Evolutionary conservation across 1,140 invertebrate species (phyloP).

Genomic region (Ctenoplectra terminalis): DNA sequence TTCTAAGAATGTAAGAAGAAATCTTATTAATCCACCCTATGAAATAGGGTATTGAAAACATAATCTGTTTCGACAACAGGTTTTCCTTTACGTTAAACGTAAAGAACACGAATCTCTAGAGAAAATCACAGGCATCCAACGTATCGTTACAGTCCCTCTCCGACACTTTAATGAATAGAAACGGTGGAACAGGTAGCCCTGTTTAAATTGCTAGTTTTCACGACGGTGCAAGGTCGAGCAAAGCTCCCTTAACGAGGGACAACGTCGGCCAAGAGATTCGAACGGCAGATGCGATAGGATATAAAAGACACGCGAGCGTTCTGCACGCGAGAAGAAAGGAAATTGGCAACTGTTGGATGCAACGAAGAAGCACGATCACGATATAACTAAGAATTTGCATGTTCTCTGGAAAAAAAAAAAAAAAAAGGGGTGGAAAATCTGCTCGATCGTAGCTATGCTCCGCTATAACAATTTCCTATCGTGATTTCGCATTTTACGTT

Average conservation of each 20-base stretch:
- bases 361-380: constrained; percentile 1
- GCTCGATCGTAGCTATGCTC: constrained; percentile 5
- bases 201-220: constrained; percentile 2
- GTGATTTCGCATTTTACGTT: neutral
- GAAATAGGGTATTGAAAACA: too few relatives aligned
- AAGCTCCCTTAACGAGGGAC: constrained; percentile 29
- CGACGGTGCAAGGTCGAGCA: constrained; percentile 31
- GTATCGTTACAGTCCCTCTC: neutral
- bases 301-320: constrained; percentile 36
- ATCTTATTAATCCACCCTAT: too few relatives aligned
- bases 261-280: neutral
- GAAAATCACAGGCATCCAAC: neutral
- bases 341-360: constrained; percentile 20
- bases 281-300: constrained; percentile 4
- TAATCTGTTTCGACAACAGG: too few relatives aligned
- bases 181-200: neutral
- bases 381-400: constrained; percentile 33
- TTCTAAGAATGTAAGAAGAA: too few relatives aligned
- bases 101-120: neutral
- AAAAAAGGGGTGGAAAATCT: neutral
- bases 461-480: neutral
- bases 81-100: too few relatives aligned
- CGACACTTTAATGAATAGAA: neutral
- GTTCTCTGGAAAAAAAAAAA: neutral
- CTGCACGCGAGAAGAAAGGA: constrained; percentile 30